Evolutionary conservation across 1,140 invertebrate genomes (phyloP).

Genomic region (Hylaeus anthracinus): DNA sequence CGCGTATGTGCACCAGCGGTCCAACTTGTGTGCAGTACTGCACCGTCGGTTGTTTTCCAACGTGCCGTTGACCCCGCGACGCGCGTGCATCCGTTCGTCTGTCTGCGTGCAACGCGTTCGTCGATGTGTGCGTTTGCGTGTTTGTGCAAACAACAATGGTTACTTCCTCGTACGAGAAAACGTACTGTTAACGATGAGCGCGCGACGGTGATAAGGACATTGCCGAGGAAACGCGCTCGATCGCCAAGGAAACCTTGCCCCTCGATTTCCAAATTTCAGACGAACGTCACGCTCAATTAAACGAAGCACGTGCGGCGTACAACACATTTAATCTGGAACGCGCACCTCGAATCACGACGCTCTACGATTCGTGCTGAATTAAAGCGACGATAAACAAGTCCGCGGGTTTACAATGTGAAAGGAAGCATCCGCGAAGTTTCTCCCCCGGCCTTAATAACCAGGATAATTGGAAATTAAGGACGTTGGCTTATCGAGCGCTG

Average conservation of each 20-base stretch:
- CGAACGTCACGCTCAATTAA: neutral
- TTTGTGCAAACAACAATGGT: slow-evolving; percentile 37
- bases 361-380: slow-evolving; percentile 20
- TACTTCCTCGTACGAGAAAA: slow-evolving; percentile 55
- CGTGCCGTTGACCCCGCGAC: slow-evolving; percentile 65
- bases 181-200: slow-evolving; percentile 18
- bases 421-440: slow-evolving; percentile 48
- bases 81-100: slow-evolving; percentile 35
- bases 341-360: neutral
- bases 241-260: no score
- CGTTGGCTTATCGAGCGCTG: slow-evolving; percentile 31
- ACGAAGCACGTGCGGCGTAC: neutral
- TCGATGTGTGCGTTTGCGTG: neutral
- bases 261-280: no score
- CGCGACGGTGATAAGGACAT: slow-evolving; percentile 21
- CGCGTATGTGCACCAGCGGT: neutral
- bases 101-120: slow-evolving; percentile 1
- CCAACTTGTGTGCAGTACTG: slow-evolving; percentile 47
- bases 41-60: slow-evolving; percentile 62
- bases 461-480: slow-evolving; percentile 53
- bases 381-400: slow-evolving; percentile 42
- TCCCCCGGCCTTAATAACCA: slow-evolving; percentile 47
- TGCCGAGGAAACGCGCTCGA: neutral
- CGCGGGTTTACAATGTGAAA: slow-evolving; percentile 38
- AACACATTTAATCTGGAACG: neutral